Evolutionary conservation across 2,888 invertebrate species (phyloP), one percentile per base, ranked within the genome.

Genomic region (Phortica magna): DNA sequence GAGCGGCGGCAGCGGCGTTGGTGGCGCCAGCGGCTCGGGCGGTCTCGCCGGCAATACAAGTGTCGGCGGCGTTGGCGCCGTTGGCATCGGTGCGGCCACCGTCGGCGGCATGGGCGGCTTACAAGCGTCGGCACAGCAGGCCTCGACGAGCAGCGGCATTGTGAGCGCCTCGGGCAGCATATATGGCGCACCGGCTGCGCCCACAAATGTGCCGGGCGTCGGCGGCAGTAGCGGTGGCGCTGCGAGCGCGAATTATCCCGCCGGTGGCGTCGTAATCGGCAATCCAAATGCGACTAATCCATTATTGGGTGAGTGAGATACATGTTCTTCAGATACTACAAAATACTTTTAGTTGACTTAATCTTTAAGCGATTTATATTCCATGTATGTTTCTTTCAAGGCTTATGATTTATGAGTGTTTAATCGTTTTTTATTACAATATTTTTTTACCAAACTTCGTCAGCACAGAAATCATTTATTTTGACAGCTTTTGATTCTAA

Each of bases 221-320:
- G 22, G 77, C 87, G 9, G 78, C 82, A 12, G 88, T 83, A 57
- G 80, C n/a, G 76, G 77, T 4, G 74, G 77, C 31, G 74, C 79
- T 0, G 77, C 77, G 14, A 83, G 81, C 77, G 73, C 80, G 72
- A 87, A 83, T 88, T 87, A 87, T 67, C 87, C 87, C 7, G 81
- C 84, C 19, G 90, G 89, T 43, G 89, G 89, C 68, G 89, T 90
- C 10, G 89, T 89, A 76, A 90, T 89, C 77, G 89, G 89, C 77
- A 89, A 89, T 83, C 89, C 89, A 31, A 89, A 89, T 86, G 88
- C 89, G 71, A 88, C 88, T 77, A 89, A 90, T 88, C 90, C 90
- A 80, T 83, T 89, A 78, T 82, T 89, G 78, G 89, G 89, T 89
- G 76, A 90, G 89, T 89, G 73, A 65, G 39, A 65, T 9, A 39